Conservation (phyloP, 2,797 vertebrate genomes). For the Semaprochilodus insignis region DNA sequence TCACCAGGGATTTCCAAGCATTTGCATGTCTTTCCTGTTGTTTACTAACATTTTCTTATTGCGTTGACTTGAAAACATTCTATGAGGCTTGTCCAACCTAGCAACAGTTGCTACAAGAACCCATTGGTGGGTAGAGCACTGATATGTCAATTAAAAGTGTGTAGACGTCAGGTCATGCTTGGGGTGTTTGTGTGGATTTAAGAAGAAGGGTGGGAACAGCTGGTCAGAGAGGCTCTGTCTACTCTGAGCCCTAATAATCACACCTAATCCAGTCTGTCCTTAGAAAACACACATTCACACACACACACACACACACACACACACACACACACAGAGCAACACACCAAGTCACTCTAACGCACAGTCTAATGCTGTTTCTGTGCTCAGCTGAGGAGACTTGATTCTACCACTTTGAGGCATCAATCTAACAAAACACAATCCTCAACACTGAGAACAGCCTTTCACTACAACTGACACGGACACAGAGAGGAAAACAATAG, state of each 20-base stretch:
- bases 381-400: slow-evolving; percentile 7
- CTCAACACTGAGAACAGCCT: not conserved
- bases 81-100: not conserved
- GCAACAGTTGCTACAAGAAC: not conserved
- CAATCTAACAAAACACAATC: not conserved
- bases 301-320: slow-evolving; percentile 15
- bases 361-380: slow-evolving; percentile 12
- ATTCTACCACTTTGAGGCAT: not conserved
- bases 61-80: not conserved
- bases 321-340: not conserved
- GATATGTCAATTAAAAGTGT: not conserved
- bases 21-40: too few relatives aligned
- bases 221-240: slow-evolving; percentile 44
- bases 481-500: not conserved
- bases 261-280: slow-evolving; percentile 50
- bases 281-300: slow-evolving; percentile 26
- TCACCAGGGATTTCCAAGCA: too few relatives aligned
- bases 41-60: too few relatives aligned
- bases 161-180: not conserved
- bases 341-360: not conserved
- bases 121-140: not conserved
- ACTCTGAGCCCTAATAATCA: slow-evolving; percentile 52
- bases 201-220: slow-evolving; percentile 33
- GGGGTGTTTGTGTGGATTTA: not conserved
- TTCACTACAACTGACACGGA: not conserved